Evolutionary conservation across 2,797 vertebrate genomes (phyloP).

Genomic region (Sebastes jordani): DNA sequence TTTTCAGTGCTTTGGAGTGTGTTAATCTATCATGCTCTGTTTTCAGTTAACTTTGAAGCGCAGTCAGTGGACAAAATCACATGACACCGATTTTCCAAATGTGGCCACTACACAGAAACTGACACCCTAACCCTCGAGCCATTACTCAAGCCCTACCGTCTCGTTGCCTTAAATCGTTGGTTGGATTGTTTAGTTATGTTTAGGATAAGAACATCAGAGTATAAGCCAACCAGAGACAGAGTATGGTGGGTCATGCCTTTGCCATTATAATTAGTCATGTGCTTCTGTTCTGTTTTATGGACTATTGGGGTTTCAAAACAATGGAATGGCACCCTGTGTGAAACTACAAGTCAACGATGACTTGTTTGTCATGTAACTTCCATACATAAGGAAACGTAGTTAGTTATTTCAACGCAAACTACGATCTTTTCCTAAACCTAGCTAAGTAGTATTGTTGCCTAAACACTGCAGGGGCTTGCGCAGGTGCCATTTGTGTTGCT

Average conservation of each 20-base stretch:
- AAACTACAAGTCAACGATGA: background rate
- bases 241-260: too few relatives aligned
- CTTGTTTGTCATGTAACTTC: background rate
- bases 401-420: background rate
- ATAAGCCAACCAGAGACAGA: too few relatives aligned
- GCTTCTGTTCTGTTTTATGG: too few relatives aligned
- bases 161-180: too few relatives aligned
- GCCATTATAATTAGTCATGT: too few relatives aligned
- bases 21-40: background rate
- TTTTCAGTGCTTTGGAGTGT: conserved; percentile 33
- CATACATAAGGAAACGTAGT: background rate
- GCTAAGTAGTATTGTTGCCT: background rate
- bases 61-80: background rate
- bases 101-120: background rate
- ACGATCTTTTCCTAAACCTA: background rate
- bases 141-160: too few relatives aligned
- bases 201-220: too few relatives aligned
- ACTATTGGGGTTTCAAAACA: too few relatives aligned
- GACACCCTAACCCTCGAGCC: background rate
- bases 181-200: too few relatives aligned
- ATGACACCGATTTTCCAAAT: background rate
- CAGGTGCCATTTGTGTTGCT: background rate
- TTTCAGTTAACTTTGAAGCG: background rate
- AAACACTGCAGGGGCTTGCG: background rate
- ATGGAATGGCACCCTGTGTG: background rate